A percentile compares a stretch with the other conserved stretches of the same genome.
phyloP scores from a whole-genome alignment of 1,140 invertebrate species.

The Bombyx mandarina region DNA sequence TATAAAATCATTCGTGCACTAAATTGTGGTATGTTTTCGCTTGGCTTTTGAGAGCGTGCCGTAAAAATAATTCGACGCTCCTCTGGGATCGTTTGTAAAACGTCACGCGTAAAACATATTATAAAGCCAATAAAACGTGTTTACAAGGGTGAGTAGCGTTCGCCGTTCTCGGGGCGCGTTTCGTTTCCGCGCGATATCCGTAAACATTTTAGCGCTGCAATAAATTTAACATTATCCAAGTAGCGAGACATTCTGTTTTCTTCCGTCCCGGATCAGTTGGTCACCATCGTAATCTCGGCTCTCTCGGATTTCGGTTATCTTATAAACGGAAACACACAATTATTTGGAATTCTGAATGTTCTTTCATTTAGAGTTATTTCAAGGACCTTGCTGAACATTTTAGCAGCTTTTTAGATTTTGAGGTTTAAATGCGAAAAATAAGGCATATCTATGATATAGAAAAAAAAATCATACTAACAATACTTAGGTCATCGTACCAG shows the following conservation, averaged over 20 bases:
- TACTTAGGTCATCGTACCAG: too few relatives aligned
- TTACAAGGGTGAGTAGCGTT: slow-evolving; percentile 66
- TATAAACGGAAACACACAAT: slow-evolving; percentile 20
- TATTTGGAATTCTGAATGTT: not conserved
- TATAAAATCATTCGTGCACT: slow-evolving; percentile 58
- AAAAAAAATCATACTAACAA: too few relatives aligned
- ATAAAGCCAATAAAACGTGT: slow-evolving; percentile 72
- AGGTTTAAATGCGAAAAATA: too few relatives aligned
- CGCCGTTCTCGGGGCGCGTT: slow-evolving; percentile 30
- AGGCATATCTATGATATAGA: too few relatives aligned
- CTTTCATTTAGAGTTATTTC: not conserved
- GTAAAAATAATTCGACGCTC: slow-evolving; percentile 69
- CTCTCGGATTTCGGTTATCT: slow-evolving; percentile 46
- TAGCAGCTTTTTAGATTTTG: too few relatives aligned
- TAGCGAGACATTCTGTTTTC: slow-evolving; percentile 68
- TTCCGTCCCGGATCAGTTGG: slow-evolving; percentile 62
- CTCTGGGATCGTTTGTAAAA: slow-evolving; percentile 68
- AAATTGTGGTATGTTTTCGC: slow-evolving; percentile 57
- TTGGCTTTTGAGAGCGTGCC: slow-evolving; percentile 50
- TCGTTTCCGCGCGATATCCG: slow-evolving; percentile 56
- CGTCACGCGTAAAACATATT: slow-evolving; percentile 71
- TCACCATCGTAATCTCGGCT: slow-evolving; percentile 61
- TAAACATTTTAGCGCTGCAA: slow-evolving; percentile 69
- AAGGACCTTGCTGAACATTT: not conserved
- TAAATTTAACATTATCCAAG: slow-evolving; percentile 70